Conservation (phyloP, 2,888 invertebrate species). For the Rhamnusium bicolor region DNA sequence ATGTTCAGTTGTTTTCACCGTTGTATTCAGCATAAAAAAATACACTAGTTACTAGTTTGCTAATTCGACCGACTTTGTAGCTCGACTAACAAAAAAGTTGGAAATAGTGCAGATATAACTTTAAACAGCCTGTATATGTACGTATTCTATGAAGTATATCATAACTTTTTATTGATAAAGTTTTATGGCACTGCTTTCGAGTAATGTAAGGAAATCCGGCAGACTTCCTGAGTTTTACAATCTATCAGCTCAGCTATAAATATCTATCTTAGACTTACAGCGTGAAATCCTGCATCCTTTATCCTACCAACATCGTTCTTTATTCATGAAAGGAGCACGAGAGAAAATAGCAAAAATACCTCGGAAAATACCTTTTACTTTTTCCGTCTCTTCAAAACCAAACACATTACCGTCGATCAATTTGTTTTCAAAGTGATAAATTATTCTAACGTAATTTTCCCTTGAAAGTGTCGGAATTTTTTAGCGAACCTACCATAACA, state of each 20-base stretch:
- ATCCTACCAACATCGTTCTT: slow-evolving; percentile 31
- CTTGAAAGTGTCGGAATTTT: background rate
- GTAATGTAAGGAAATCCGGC: slow-evolving; percentile 16
- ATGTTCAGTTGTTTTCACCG: too few species aligned
- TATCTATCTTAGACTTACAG: slow-evolving; percentile 27
- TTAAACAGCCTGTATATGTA: too few species aligned
- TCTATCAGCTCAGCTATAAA: slow-evolving; percentile 40
- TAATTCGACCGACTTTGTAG: too few species aligned
- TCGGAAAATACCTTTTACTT: slow-evolving; percentile 32
- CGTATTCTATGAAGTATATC: background rate
- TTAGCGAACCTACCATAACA: slow-evolving; percentile 20
- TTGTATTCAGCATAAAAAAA: too few species aligned
- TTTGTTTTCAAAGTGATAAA: slow-evolving; percentile 43
- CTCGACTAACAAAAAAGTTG: too few species aligned
- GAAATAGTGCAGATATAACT: too few species aligned
- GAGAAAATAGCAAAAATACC: slow-evolving; percentile 36
- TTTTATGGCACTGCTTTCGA: slow-evolving; percentile 11
- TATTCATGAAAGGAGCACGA: slow-evolving; percentile 38
- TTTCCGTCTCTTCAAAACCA: slow-evolving; percentile 33
- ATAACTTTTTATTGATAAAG: slow-evolving; percentile 18
- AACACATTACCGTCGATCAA: slow-evolving; percentile 41
- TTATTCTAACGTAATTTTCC: slow-evolving; percentile 22
- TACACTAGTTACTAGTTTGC: too few species aligned
- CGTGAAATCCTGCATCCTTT: slow-evolving; percentile 34
- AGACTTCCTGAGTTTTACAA: slow-evolving; percentile 33